A percentile compares a stretch with the other conserved stretches of the same genome.
Conservation (phyloP, 2,113 vertebrate species). For the Zonotrichia leucophrys region DNA sequence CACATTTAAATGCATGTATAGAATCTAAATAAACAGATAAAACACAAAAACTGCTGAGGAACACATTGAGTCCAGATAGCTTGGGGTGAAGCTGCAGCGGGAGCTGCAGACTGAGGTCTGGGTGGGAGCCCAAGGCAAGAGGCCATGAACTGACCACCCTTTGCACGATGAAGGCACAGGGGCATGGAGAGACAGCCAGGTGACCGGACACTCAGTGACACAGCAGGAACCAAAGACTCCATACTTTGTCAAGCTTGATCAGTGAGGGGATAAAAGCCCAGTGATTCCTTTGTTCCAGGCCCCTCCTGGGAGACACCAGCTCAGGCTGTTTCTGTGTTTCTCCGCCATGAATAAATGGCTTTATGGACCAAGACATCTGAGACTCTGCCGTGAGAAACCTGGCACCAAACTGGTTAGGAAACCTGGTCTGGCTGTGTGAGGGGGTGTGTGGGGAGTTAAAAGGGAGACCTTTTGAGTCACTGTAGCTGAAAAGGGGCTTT, state of each 20-base stretch:
- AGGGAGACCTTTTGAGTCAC: background rate
- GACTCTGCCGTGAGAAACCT: background rate
- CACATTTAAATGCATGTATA: background rate
- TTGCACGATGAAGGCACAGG: rapidly evolving
- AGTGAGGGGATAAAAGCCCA: background rate
- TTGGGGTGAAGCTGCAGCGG: background rate
- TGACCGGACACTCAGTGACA: rapidly evolving
- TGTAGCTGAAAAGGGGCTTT: background rate
- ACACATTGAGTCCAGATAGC: background rate
- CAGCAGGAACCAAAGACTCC: background rate
- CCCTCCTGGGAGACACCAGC: background rate
- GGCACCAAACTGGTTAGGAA: rapidly evolving
- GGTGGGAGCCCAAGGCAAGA: background rate
- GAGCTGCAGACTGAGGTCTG: background rate
- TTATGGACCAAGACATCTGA: background rate
- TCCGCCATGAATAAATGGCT: background rate
- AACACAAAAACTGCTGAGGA: background rate
- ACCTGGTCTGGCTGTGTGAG: background rate
- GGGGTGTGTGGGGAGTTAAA: background rate
- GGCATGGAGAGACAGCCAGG: too few relatives aligned
- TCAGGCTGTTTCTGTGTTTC: rapidly evolving
- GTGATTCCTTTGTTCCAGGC: rapidly evolving
- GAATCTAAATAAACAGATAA: background rate
- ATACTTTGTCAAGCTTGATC: background rate
- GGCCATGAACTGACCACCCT: rapidly evolving